Evolutionary conservation across 53 echinoderm and acorn worm species (phyloP).

Genomic region (Holothuria leucospilota): DNA sequence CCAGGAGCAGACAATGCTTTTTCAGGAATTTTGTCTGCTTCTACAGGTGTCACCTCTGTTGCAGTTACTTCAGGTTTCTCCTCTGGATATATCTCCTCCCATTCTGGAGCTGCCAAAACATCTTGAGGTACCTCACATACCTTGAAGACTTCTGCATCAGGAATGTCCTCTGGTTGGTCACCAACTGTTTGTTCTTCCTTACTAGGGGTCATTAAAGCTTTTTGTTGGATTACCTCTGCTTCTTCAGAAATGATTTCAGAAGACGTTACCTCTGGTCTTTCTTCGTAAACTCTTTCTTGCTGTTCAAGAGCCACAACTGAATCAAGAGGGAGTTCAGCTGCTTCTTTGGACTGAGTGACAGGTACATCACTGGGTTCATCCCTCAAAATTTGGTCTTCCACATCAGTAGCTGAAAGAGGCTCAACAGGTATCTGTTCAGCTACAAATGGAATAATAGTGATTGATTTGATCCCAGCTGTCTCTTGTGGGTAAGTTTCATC

Average conservation of each 20-base stretch:
- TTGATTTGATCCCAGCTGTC: slow-evolving; percentile 3
- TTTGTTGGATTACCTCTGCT: neutral
- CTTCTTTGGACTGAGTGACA: slow-evolving; percentile 21
- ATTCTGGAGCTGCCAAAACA: slow-evolving; percentile 11
- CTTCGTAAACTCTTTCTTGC: neutral
- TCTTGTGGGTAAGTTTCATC: slow-evolving; percentile 7
- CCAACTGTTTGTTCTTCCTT: slow-evolving; percentile 15
- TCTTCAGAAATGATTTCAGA: neutral
- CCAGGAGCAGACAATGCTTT: neutral
- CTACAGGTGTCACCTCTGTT: slow-evolving; percentile 41
- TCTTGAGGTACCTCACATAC: slow-evolving; percentile 38
- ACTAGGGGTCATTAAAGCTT: slow-evolving; percentile 26
- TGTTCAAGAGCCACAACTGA: slow-evolving; percentile 2
- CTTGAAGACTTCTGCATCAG: slow-evolving; percentile 19
- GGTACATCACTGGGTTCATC: slow-evolving; percentile 38
- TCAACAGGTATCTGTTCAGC: slow-evolving; percentile 52
- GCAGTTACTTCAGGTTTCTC: slow-evolving; percentile 40
- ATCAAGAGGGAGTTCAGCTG: neutral
- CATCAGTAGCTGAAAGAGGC: slow-evolving; percentile 47
- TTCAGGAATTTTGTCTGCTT: slow-evolving; percentile 44
- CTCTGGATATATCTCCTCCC: slow-evolving; percentile 36
- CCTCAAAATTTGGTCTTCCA: slow-evolving; percentile 38
- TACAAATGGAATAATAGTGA: slow-evolving; percentile 35
- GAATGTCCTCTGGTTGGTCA: slow-evolving; percentile 5
- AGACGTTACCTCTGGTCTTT: neutral